Evolutionary conservation across 2,888 invertebrate species (phyloP), one percentile per base, ranked within the genome.

Genomic region (Choreutis nemorana): DNA sequence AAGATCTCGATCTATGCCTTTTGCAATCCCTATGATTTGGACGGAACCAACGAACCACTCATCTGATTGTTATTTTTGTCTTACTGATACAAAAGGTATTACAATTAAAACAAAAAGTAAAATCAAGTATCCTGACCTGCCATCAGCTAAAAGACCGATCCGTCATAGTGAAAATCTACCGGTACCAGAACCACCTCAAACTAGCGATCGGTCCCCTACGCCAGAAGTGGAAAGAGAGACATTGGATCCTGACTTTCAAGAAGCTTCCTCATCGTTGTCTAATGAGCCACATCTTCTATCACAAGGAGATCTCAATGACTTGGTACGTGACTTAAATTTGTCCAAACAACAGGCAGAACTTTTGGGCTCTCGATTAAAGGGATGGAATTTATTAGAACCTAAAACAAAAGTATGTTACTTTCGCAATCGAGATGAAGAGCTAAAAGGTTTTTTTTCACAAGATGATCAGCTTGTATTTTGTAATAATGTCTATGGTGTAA

Each of bases 1-100:
- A 39, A 30, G 30, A 33, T 34, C 28, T 32, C 35, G 29, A 32
- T 31, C 26, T 36, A 36, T 39, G 34, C 29, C 28, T 31, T 33
- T 35, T 30, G 34, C 29, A 29, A 32, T 30, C 14, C 34, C 30
- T 32, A 35, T 35, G 29, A 35, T 35, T 30, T 33, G 30, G 28
- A 33, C 16, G 16, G 26, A 28, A 31, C 26, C 34, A 14, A 34
- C 25, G 15, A 23, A 31, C 23, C 30, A 34, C 16, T 30, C 30
- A 29, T 26, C 26, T 21, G 23, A 30, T 23, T 30, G 28, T 22
- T 28, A 34, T 29, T n/a, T n/a, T n/a, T n/a, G n/a, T n/a, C n/a
- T n/a, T n/a, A n/a, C n/a, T n/a, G n/a, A n/a, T n/a, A n/a, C n/a
- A n/a, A n/a, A n/a, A 27, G 27, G 18, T 27, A 27, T 27, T 27